Base-by-base conservation (phyloP, 2,113 vertebrate species). In the Rhizomys pruinosus region DNA sequence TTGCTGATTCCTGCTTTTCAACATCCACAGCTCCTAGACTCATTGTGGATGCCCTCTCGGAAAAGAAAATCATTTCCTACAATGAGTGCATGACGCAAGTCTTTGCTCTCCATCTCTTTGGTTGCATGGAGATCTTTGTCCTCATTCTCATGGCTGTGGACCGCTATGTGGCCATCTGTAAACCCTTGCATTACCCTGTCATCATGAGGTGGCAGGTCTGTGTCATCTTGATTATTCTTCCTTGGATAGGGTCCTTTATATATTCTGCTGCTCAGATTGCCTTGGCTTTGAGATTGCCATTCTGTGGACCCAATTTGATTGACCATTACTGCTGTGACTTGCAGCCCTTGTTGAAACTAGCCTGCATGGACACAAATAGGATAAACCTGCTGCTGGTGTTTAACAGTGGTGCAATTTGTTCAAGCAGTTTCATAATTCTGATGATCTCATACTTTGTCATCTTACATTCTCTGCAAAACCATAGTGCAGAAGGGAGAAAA, bases 261-360 rank as follows among this genome's bases (percentile, higher is more conserved):
- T 89, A 92, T 63, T 89, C 88, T 27, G 57, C 64, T 15, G 78
- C 94, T 66, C 79, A 94, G 34, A 84, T 93, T n/a, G 13, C 93
- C 37, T 32, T 95, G 72, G 69, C 84, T 5, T 72, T 85, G 59
- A 64, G 44, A 32, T 57, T 96, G 61, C 78, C 94, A 3, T 96
- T 96, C 55, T 92, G 73, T n/a, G 47, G 86, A 17, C 44, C 86
- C 66, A 89, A 86, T 59, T 7, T 89, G 15, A 89, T 85, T 85
- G 90, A 90, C 52, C 86, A 89, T 34, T 93, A 86, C 2, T 90
- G 66, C 47, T 92, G 87, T 69, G 87, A 90, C 42, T 29, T 92
- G n/a, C 84, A 94, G 42, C 92, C 90, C 17, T 95, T 94, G 71
- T n/a, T 96, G 74, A 95, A 95, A 91, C 88, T 93, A 23, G 68